These are phyloP conservation scores for Zootoca vivipara DNA, from an alignment of 2,113 vertebrate species.

Conservation along the genomic window DNA sequence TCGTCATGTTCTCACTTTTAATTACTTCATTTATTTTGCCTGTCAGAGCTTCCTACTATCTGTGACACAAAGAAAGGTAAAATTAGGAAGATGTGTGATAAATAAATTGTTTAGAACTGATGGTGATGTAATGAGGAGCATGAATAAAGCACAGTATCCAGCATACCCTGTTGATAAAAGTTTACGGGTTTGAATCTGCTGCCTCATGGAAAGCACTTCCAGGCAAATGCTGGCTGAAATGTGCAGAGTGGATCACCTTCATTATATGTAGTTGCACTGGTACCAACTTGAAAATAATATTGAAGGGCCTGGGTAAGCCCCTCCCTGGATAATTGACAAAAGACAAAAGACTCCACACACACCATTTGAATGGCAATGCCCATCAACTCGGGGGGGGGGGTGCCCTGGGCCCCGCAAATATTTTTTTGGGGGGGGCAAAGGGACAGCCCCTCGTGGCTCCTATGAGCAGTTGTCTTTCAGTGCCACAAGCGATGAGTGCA, in stretches of 20 bases:
- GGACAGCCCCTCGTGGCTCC: no score
- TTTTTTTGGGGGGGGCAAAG: no score
- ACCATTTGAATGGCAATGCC: no score
- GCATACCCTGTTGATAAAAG: not conserved
- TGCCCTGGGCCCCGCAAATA: no score
- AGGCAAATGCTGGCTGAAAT: not conserved
- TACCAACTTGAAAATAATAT: no score
- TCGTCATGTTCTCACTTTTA: constrained; percentile 46
- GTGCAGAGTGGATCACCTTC: not conserved
- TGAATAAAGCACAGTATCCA: not conserved
- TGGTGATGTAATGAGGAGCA: not conserved
- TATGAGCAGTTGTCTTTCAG: not conserved
- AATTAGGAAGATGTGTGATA: constrained; percentile 75
- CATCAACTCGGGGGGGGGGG: no score
- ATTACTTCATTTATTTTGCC: constrained; percentile 62
- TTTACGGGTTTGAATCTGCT: not conserved
- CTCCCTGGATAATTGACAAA: no score
- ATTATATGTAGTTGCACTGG: not conserved
- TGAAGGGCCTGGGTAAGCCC: no score
- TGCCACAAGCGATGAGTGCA: not conserved
- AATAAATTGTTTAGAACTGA: constrained; percentile 15
- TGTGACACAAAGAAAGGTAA: constrained; percentile 80
- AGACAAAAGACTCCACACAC: no score
- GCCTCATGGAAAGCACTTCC: not conserved
- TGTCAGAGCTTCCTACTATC: constrained; percentile 72